Evolutionary conservation across 2,888 invertebrate species (phyloP).

Genomic region (Euzetes globulus): DNA sequence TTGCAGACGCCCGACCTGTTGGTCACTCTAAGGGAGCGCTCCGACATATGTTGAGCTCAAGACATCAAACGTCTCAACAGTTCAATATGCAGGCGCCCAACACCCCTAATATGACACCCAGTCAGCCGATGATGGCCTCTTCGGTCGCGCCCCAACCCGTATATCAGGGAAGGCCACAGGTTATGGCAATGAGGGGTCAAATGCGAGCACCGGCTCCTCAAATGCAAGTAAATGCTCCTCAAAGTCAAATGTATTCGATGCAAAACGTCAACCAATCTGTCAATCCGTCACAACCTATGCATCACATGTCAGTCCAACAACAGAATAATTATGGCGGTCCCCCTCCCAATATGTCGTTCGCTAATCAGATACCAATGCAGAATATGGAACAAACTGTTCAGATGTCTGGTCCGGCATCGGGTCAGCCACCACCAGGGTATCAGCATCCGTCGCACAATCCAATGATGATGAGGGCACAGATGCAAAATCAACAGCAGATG

Average conservation of each 20-base stretch:
- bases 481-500: constrained; percentile 31
- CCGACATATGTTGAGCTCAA: constrained; percentile 71
- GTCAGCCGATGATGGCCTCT: constrained; percentile 13
- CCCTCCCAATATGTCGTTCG: constrained; percentile 32
- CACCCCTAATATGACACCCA: constrained; percentile 7
- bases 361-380: constrained; percentile 31
- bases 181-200: constrained; percentile 38
- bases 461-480: constrained; percentile 37
- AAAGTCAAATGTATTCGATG: constrained; percentile 32
- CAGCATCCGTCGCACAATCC: constrained; percentile 27
- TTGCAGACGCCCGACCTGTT: constrained; percentile 38
- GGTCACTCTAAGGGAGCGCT: constrained; percentile 72
- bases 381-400: constrained; percentile 27
- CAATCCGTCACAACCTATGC: not conserved
- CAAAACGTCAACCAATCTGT: constrained; percentile 18
- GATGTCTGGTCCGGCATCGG: constrained; percentile 3
- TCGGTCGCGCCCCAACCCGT: constrained; percentile 32
- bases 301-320: constrained; percentile 27
- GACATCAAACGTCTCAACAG: constrained; percentile 54
- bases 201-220: constrained; percentile 29
- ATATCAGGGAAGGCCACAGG: constrained; percentile 39
- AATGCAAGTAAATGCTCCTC: not conserved
- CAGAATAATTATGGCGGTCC: constrained; percentile 33
- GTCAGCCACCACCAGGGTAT: constrained; percentile 13
- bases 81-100: not conserved